Evolutionary conservation across 64 coral and sea anemone genomes (phyloP), one percentile per base, ranked within the genome.

Genomic region (Hydrozoanthus tunicans): DNA sequence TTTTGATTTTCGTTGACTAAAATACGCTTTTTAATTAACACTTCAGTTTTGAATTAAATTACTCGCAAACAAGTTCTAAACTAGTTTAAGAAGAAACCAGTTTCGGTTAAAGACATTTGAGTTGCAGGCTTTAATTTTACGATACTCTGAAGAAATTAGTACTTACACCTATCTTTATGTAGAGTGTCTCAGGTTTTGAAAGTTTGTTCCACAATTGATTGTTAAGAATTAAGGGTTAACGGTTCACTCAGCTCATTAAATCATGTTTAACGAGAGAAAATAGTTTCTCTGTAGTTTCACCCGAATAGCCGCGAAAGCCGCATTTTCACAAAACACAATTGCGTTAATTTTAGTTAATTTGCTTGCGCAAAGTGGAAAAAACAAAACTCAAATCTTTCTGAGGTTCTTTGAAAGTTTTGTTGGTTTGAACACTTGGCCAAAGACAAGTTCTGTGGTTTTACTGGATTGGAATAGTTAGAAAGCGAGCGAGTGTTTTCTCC

Each of bases 201-300:
- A 73, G 10, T n/a, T 73, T 60, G 68, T 74, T 85, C 4, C n/a
- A 71, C 69, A 70, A 85, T 23, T 12, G 14, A 54, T 14, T 83
- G 61, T 83, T 25, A 88, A 6, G 55, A 57, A 27, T 25, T 10
- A 2, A 6, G 10, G n/a, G 17, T 25, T 59, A 86, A 59, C 9
- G 10, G 56, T 0, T 59, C 1, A 72, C 13, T 74, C 59, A 51
- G 1, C 12, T 73, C 51, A 60, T 58, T 71, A 53, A 58, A 11
- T 59, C 2, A 11, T 58, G 20, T 56, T 74, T 75, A 73, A 58
- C 56, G 23, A 59, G 4, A 56, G 23, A 70, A 24, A 23, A 27
- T 8, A 51, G 27, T 15, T 72, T 5, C 55, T 73, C 3, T 58
- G 51, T 67, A 43, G 43, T 32, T 26, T 56, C n/a, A 65, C 20